phyloP scores from a whole-genome alignment of 1,140 invertebrate species.

The Capitella teleta region DNA sequence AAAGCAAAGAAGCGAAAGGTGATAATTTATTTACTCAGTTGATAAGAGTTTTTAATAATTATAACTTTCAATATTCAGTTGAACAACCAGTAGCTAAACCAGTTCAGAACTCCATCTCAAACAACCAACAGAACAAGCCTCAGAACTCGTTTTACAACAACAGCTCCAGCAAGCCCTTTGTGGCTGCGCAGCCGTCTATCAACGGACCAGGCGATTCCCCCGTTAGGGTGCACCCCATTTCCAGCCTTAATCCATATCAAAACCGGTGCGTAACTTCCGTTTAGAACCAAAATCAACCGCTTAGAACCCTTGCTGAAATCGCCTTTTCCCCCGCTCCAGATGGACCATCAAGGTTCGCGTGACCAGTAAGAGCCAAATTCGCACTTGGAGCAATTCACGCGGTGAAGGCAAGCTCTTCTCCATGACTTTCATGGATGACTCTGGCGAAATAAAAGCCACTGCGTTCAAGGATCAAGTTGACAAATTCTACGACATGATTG shows the following conservation, averaged over 20 bases:
- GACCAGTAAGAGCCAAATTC: slow-evolving; percentile 66
- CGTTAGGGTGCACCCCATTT: slow-evolving; percentile 52
- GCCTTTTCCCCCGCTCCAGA: slow-evolving; percentile 38
- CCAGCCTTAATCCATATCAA: slow-evolving; percentile 75
- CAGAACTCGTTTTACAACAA: not conserved
- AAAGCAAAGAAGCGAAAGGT: not conserved
- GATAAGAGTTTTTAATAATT: not conserved
- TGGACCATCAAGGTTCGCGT: slow-evolving; percentile 89
- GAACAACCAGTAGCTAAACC: not conserved
- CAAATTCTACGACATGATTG: slow-evolving; percentile 78
- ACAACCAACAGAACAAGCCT: not conserved
- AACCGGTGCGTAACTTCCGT: slow-evolving; percentile 52
- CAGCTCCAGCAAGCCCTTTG: not conserved
- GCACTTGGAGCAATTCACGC: slow-evolving; percentile 78
- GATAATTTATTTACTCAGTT: not conserved
- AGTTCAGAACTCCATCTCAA: not conserved
- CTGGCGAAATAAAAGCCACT: slow-evolving; percentile 87
- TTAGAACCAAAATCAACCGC: not conserved
- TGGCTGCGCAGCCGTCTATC: slow-evolving; percentile 12
- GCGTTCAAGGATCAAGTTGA: slow-evolving; percentile 83
- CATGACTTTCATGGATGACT: slow-evolving; percentile 84
- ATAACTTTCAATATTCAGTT: not conserved
- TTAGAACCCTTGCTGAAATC: not conserved
- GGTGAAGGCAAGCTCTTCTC: slow-evolving; percentile 91
- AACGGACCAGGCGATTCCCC: slow-evolving; percentile 20